These are phyloP conservation scores for Emys orbicularis DNA, from an alignment of 2,797 vertebrate genomes.

Conservation along the genomic window DNA sequence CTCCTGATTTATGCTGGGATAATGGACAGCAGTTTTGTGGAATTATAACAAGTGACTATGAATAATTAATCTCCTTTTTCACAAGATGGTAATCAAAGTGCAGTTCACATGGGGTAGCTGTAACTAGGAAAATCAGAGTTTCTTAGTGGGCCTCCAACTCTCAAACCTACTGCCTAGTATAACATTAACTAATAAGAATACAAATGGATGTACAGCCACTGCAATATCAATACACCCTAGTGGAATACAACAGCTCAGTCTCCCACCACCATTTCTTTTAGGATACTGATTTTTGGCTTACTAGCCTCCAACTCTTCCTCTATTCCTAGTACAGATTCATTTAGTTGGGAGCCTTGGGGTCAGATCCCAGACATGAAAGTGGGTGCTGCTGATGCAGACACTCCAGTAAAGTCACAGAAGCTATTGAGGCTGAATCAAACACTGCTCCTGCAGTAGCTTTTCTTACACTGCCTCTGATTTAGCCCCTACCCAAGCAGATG, in stretches of 20 bases:
- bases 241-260: not conserved
- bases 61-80: slow-evolving; percentile 47
- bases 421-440: not conserved
- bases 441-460: not conserved
- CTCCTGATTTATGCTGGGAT: not conserved
- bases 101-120: not conserved
- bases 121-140: not conserved
- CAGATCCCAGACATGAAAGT: not conserved
- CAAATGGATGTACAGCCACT: not conserved
- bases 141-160: not conserved
- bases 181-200: not conserved
- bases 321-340: not conserved
- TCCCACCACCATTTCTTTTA: not conserved
- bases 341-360: not conserved
- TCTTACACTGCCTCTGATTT: not conserved
- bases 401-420: not conserved
- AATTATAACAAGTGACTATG: slow-evolving; percentile 17
- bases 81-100: slow-evolving; percentile 36
- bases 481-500: not conserved
- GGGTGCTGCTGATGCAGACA: not conserved
- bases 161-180: not conserved
- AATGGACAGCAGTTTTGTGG: not conserved
- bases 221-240: not conserved
- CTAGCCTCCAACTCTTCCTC: not conserved
- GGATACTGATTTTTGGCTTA: not conserved